phyloP scores from a whole-genome alignment of 1,140 invertebrate genomes.

The Camponotus pennsylvanicus region DNA sequence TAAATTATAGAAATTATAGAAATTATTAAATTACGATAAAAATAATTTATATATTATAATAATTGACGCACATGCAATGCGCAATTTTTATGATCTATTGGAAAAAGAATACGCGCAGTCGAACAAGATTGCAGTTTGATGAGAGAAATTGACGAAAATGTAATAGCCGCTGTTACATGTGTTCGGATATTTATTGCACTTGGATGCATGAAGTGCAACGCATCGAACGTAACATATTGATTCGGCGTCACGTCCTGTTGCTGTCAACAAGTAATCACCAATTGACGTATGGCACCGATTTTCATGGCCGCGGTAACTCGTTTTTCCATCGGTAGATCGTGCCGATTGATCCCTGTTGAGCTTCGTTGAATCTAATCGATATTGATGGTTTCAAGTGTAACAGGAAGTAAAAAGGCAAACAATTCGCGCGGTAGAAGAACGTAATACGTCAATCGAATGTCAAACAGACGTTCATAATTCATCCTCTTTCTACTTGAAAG shows the following conservation, averaged over 20 bases:
- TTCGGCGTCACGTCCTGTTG: slow-evolving; percentile 47
- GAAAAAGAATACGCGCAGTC: not conserved
- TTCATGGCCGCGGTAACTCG: slow-evolving; percentile 52
- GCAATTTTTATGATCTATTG: not conserved
- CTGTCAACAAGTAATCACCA: slow-evolving; percentile 53
- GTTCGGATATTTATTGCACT: slow-evolving; percentile 54
- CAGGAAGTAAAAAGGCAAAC: not conserved
- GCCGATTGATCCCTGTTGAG: slow-evolving; percentile 37
- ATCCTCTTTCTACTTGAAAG: not conserved
- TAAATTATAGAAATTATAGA: no score
- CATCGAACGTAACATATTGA: slow-evolving; percentile 56
- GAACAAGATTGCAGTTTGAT: slow-evolving; percentile 4
- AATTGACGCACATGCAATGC: no score
- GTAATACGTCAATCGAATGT: not conserved
- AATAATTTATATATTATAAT: no score
- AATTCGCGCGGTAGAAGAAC: not conserved
- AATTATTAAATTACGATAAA: no score
- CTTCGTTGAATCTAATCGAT: slow-evolving; percentile 44
- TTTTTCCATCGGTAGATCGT: slow-evolving; percentile 38
- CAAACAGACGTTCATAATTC: not conserved
- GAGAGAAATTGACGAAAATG: slow-evolving; percentile 21
- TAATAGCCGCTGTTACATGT: slow-evolving; percentile 28
- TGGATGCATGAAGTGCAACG: slow-evolving; percentile 46
- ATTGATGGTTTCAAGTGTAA: not conserved
- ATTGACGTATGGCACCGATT: slow-evolving; percentile 53